Evolutionary conservation across 2,113 vertebrate species (phyloP).

Genomic region (Mirounga angustirostris): DNA sequence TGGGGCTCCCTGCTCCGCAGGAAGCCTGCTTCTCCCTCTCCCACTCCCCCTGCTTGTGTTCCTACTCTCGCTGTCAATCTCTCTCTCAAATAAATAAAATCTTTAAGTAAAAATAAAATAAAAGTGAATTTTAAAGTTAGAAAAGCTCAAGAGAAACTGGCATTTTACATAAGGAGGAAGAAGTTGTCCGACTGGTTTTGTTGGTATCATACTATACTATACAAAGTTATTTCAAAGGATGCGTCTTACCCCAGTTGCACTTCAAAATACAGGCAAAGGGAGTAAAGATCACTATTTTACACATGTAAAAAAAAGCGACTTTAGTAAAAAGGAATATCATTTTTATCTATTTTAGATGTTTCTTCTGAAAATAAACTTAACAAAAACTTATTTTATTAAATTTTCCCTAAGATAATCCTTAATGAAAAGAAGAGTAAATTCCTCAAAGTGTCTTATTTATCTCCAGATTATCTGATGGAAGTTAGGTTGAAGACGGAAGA

Average conservation of each 20-base stretch:
- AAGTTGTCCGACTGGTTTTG: accelerated
- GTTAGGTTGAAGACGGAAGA: background rate
- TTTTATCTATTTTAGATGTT: background rate
- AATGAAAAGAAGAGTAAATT: conserved; percentile 40
- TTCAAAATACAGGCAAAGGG: background rate
- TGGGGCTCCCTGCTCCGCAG: too few relatives aligned
- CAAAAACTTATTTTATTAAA: background rate
- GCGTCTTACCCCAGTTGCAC: background rate
- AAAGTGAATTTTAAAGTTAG: background rate
- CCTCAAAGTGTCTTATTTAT: conserved; percentile 44
- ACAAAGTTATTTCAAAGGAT: background rate
- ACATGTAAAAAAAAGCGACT: background rate
- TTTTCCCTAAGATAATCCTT: background rate
- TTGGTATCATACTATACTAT: background rate
- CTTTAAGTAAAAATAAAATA: too few relatives aligned
- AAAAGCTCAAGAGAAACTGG: background rate
- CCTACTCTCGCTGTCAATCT: too few relatives aligned
- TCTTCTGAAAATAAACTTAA: background rate
- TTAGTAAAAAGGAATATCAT: background rate
- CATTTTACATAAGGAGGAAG: background rate
- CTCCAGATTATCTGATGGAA: conserved; percentile 37
- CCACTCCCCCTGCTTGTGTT: too few relatives aligned
- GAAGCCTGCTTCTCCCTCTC: too few relatives aligned
- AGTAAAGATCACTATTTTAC: background rate
- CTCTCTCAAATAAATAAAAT: too few relatives aligned